Evolutionary conservation across 2,888 invertebrate genomes (phyloP), one percentile per base, ranked within the genome.

Genomic region (Drosophila kanekoi): DNA sequence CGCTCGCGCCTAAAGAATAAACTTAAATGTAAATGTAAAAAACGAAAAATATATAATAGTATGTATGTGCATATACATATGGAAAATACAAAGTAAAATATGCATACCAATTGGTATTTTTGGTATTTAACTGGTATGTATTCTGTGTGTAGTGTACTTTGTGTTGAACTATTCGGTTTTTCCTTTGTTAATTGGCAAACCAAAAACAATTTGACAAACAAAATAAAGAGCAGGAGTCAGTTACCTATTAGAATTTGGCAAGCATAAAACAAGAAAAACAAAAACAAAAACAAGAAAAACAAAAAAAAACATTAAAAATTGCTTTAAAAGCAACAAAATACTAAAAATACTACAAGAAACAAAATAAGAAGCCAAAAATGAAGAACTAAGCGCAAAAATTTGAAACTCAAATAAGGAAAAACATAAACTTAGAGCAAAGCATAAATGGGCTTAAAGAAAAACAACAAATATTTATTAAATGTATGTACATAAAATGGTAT

Each of bases 201-300:
- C 76, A 75, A 85, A 77, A 78, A 73, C 79, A 89, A 90, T 90
- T 90, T 87, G 90, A 73, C 62, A 72, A 66, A 67, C 49, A 62
- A 72, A 90, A 88, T 71, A 87, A 91, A 91, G 91, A 92, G 92
- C 92, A 92, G 91, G 92, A 92, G 92, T 92, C 92, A 92, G 92
- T 92, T 92, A 92, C 92, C 92, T 92, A 91, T 91, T 91, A 87
- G 89, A 83, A 87, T 86, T 89, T 87, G 87, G 83, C 78, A 85
- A 83, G 72, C 76, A 73, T 72, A 76, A 77, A 69, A 67, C 59
- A 57, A n/a, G 14, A 74, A 76, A 45, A 63, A 45, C 59, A 65
- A 68, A 58, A 51, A 48, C 52, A 65, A 70, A 64, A 18, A 18
- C 2, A 18, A 72, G 6, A n/a, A 63, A 65, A 61, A 63, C 62